Conservation (phyloP, 2,888 invertebrate genomes). For the Lysandra bellargus region DNA sequence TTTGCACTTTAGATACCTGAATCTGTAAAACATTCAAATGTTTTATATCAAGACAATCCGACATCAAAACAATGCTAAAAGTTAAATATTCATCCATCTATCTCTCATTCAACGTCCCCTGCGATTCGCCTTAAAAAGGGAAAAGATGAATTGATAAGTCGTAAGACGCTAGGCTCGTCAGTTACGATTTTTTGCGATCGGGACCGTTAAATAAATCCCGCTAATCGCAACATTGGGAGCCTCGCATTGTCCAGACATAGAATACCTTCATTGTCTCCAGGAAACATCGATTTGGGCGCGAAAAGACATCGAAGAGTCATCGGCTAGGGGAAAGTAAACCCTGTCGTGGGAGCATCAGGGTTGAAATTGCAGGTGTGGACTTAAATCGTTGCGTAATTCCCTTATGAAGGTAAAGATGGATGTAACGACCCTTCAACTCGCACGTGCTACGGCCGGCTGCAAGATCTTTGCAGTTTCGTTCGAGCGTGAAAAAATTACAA, state of each 20-base stretch:
- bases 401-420: constrained; percentile 71
- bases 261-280: constrained; percentile 66
- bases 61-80: background rate
- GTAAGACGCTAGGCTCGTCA: constrained; percentile 33
- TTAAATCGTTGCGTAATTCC: constrained; percentile 50
- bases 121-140: background rate
- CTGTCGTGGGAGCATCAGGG: constrained; percentile 43
- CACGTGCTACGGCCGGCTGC: constrained; percentile 75
- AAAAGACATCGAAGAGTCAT: constrained; percentile 46
- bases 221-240: constrained; percentile 63
- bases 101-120: background rate
- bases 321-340: constrained; percentile 43
- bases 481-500: constrained; percentile 31
- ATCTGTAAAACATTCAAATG: background rate
- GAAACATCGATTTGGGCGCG: constrained; percentile 45
- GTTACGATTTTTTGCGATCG: constrained; percentile 47
- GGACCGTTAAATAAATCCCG: constrained; percentile 71
- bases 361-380: constrained; percentile 40
- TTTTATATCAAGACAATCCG: background rate
- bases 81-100: background rate
- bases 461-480: constrained; percentile 39
- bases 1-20: background rate
- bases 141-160: constrained; percentile 23
- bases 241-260: constrained; percentile 68
- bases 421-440: constrained; percentile 72